These are phyloP conservation scores for Tenualosa ilisha DNA, from an alignment of 2,797 vertebrate genomes.

Conservation along the genomic window DNA sequence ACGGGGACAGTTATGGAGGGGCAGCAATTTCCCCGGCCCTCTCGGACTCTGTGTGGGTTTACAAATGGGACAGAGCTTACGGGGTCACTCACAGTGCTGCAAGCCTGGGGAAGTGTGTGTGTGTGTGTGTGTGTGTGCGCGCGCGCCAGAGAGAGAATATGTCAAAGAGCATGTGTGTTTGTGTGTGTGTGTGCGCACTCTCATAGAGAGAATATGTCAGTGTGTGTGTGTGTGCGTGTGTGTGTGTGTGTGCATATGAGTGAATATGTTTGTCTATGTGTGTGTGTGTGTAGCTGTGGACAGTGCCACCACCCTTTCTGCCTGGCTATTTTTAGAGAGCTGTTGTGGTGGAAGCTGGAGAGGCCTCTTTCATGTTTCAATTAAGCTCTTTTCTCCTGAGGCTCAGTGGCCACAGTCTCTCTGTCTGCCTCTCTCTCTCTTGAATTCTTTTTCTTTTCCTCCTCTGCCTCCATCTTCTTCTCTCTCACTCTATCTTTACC, in stretches of 20 bases:
- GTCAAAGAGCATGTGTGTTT: not conserved
- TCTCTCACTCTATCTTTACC: not conserved
- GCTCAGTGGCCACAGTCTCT: constrained; percentile 10
- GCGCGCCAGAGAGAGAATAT: not conserved
- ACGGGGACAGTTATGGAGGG: not conserved
- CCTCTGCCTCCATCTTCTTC: not conserved
- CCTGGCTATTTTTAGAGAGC: constrained; percentile 61
- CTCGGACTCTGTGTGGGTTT: constrained; percentile 49
- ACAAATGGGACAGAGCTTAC: constrained; percentile 19
- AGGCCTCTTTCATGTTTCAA: constrained; percentile 55
- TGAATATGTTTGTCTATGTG: not conserved
- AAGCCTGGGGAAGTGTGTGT: constrained; percentile 23
- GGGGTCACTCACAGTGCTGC: constrained; percentile 37
- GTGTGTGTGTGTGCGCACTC: not conserved
- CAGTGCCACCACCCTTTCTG: constrained; percentile 23
- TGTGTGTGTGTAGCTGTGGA: constrained; percentile 24
- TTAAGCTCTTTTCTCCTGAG: constrained; percentile 40
- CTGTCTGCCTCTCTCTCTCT: not conserved
- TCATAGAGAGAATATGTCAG: not conserved
- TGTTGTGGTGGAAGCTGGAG: constrained; percentile 43
- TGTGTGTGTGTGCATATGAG: not conserved
- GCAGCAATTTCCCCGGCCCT: not conserved
- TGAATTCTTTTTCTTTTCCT: not conserved
- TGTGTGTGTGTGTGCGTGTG: not conserved
- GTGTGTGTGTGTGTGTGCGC: constrained; percentile 26